Percentiles rank a stretch among this genome's conserved stretches.
Evolutionary conservation across 2,113 vertebrate genomes (phyloP).

Genomic region (Hydrochoerus hydrochaeris): DNA sequence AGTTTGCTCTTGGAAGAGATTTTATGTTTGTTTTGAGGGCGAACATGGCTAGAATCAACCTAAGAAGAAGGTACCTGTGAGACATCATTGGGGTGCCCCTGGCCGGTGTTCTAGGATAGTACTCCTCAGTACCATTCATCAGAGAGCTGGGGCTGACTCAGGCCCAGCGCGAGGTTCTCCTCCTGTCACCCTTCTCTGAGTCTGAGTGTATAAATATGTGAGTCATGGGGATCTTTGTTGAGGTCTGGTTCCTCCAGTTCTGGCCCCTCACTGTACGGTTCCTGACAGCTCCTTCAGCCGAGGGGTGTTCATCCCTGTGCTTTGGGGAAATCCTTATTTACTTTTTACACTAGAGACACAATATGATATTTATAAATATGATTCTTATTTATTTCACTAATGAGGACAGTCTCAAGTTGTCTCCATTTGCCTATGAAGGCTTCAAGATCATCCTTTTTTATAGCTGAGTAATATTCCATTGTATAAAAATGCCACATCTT

Average conservation of each 20-base stretch:
- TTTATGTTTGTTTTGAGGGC: background rate
- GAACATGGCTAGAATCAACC: background rate
- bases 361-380: too few species aligned
- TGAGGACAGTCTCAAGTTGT: too few species aligned
- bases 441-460: too few species aligned
- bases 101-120: background rate
- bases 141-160: background rate
- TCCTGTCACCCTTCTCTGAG: accelerated
- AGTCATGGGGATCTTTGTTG: accelerated
- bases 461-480: too few species aligned
- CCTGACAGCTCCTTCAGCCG: background rate
- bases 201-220: background rate
- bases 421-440: too few species aligned
- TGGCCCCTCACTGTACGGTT: accelerated
- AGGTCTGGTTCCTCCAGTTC: background rate
- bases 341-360: too few species aligned
- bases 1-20: background rate
- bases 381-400: too few species aligned
- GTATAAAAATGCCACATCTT: too few species aligned
- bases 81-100: background rate
- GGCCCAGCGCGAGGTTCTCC: background rate
- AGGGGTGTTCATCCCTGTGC: background rate
- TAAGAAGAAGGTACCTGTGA: background rate
- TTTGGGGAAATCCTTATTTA: background rate
- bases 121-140: background rate